Evolutionary conservation across 2,888 invertebrate species (phyloP).

Genomic region (Rhorus exstirpatorius): DNA sequence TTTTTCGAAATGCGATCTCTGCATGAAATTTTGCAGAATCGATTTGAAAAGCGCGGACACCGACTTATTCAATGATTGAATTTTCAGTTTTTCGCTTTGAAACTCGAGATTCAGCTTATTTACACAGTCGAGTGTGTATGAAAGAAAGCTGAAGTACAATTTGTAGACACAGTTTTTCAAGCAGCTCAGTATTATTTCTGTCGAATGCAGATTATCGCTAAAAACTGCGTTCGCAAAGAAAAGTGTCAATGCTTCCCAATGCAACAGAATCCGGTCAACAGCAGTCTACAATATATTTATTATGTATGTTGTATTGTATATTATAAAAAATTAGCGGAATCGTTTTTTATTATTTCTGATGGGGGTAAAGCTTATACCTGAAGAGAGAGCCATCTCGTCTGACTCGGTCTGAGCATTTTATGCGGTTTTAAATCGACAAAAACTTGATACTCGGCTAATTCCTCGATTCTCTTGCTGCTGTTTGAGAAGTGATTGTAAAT

Average conservation of each 20-base stretch:
- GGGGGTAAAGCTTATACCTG: constrained; percentile 12
- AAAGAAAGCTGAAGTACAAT: neutral
- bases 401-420: constrained; percentile 11
- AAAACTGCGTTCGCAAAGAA: neutral
- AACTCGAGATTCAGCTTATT: constrained; percentile 14
- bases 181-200: too few species aligned
- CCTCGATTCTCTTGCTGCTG: constrained; percentile 24
- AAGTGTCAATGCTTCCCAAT: neutral
- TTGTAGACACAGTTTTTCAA: neutral
- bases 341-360: neutral
- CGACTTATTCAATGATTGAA: neutral
- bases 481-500: too few species aligned
- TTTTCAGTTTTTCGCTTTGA: constrained; percentile 1
- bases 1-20: neutral
- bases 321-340: too few species aligned
- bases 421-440: constrained; percentile 13
- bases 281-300: neutral
- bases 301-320: neutral
- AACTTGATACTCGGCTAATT: constrained; percentile 27
- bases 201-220: too few species aligned
- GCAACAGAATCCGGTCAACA: neutral
- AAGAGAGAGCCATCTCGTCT: constrained; percentile 46
- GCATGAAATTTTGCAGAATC: neutral
- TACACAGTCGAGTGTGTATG: neutral
- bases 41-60: neutral